Evolutionary conservation across 2,797 vertebrate genomes (phyloP), one percentile per base, ranked within the genome.

Genomic region (Sebastes taczanowskii): DNA sequence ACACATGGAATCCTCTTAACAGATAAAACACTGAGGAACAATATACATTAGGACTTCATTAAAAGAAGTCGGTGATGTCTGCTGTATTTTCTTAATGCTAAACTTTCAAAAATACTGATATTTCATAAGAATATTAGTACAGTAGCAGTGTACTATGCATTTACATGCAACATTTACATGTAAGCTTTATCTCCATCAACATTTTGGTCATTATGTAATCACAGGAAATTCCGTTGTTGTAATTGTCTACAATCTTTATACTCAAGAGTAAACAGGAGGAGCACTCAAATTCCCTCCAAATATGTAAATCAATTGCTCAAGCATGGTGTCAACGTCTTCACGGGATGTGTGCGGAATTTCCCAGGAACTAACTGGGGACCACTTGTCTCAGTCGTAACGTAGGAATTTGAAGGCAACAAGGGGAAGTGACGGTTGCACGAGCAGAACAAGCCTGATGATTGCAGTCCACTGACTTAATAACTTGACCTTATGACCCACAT

Each of bases 351-450:
- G 6, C 27, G 72, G 58, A 30, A 52, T 59, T 78, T 59, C 56
- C 5, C 22, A 27, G 10, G 22, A 20, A 27, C 4, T 0, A 23
- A 35, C 8, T 59, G 18, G 7, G 11, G 8, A 16, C 11, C 3
- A n/a, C 16, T 2, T 30, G 8, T 34, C 16, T 55, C 9, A 9
- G 13, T 13, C 3, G 13, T 10, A 23, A 8, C 1, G 1, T 7
- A n/a, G 22, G 20, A 27, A 38, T 1, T 7, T 23, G 18, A 30
- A 34, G 3, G 6, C 1, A 42, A n/a, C 16, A 38, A 9, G 1
- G 5, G 14, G 7, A 56, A 66, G 22, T 27, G 3, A 63, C 2
- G 1, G 2, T 7, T 25, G 1, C 0, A 0, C 0, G 4, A 22
- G 3, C 1, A 11, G 7, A 49, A 69, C 5, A 30, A 25, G 13